phyloP scores from a whole-genome alignment of 35 echinoderm and acorn worm species.

The Strongylocentrotus purpuratus region DNA sequence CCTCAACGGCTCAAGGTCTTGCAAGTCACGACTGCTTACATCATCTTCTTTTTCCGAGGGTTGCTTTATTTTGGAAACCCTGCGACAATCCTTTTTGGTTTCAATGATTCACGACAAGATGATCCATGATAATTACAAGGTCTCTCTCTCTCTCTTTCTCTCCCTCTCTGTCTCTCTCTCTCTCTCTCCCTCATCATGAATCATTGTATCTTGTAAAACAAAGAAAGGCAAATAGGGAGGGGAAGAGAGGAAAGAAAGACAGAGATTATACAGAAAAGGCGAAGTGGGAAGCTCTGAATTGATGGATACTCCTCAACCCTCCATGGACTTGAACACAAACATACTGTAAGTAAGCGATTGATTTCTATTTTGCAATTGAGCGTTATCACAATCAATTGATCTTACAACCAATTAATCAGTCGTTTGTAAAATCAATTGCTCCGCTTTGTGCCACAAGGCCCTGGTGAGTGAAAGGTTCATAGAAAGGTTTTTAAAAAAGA shows the following conservation, averaged over 20 bases:
- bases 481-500: no score
- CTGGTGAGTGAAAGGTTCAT: no score
- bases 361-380: no score
- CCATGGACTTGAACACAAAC: no score
- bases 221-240: background rate
- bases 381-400: no score
- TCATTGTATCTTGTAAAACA: background rate
- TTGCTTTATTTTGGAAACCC: background rate
- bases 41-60: background rate
- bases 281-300: no score
- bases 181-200: background rate
- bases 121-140: background rate
- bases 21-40: background rate
- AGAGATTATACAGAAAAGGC: no score
- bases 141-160: background rate
- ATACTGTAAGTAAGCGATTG: no score
- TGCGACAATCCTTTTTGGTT: background rate
- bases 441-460: no score
- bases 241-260: background rate
- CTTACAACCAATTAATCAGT: no score
- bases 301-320: no score
- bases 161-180: background rate
- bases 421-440: no score
- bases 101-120: background rate
- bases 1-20: background rate